A percentile compares a stretch with the other conserved stretches of the same genome.
Conservation (phyloP, 2,113 vertebrate genomes). For the Brachyhypopomus gauderio region DNA sequence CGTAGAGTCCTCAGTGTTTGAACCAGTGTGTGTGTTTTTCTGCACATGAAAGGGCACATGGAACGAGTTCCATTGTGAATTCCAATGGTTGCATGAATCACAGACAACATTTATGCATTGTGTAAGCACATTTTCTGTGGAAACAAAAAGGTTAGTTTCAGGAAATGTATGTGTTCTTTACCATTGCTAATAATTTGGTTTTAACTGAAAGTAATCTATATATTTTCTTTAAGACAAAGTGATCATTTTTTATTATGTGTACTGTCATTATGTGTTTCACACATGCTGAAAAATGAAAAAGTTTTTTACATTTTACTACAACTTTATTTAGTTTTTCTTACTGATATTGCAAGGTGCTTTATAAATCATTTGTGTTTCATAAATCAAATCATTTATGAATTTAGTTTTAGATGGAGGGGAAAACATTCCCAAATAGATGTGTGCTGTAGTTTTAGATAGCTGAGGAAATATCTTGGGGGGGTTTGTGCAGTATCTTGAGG, state of each 20-base stretch:
- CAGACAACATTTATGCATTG: slow-evolving; percentile 24
- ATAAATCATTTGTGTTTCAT: slow-evolving; percentile 25
- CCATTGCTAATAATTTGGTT: background rate
- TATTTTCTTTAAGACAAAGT: background rate
- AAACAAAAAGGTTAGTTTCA: slow-evolving; percentile 40
- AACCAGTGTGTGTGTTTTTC: background rate
- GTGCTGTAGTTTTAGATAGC: slow-evolving; percentile 15
- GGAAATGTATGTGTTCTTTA: slow-evolving; percentile 50
- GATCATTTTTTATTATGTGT: too few relatives aligned
- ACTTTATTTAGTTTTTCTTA: slow-evolving; percentile 28
- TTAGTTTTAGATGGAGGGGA: slow-evolving; percentile 17
- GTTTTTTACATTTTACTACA: background rate
- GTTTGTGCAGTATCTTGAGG: background rate
- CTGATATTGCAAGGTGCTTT: slow-evolving; percentile 24
- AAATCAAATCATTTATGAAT: background rate
- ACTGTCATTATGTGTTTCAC: too few relatives aligned
- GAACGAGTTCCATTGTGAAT: slow-evolving; percentile 28
- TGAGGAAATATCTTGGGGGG: background rate
- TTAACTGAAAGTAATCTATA: background rate
- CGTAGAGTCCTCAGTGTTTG: slow-evolving; percentile 20
- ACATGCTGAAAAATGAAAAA: too few relatives aligned
- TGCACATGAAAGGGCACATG: slow-evolving; percentile 12
- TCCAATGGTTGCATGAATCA: slow-evolving; percentile 16
- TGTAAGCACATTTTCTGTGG: background rate
- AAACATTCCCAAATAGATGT: slow-evolving; percentile 24